Evolutionary conservation across 2,888 invertebrate species (phyloP), one percentile per base, ranked within the genome.

Genomic region (Hipparchia sbordonii): DNA sequence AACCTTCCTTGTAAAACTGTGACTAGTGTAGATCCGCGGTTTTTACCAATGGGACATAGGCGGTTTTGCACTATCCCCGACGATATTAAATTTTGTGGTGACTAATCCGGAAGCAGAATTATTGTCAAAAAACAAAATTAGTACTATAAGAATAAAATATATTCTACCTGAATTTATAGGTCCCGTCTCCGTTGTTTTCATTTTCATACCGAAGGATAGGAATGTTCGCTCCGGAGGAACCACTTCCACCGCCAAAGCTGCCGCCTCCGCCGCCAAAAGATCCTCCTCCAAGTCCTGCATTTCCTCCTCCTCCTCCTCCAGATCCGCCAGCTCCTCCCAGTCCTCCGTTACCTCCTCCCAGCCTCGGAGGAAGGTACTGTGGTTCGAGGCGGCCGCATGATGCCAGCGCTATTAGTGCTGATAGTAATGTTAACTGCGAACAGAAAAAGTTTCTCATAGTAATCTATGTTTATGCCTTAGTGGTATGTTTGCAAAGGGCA

Each of bases 101-200:
- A 3, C 46, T 59, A 2, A 12, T 54, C 54, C n/a, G 12, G 10
- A 12, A 23, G 23, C 23, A 1, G 0, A 23, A 23, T 23, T 23
- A 23, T 23, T 23, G 23, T 23, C 23, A 23, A 23, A 23, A 23
- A 23, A 23, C 23, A 23, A 23, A 23, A 23, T 23, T 23, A 23
- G 23, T 23, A 10, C 8, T 7, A 46, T 13, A 48, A 13, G 46
- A 3, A 46, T 8, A 8, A 13, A 46, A 7, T 8, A 48, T 65
- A 48, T 65, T 87, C 84, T 85, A 95, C 95, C 94, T 95, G 87
- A 95, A 96, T 76, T 91, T 94, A 82, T 96, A 96, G 78, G 90
- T 95, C 76, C 96, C 96, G 79, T 95, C 95, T 59, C 95, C 95
- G 80, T 95, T 95, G 87, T 96, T 96, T 72, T 93, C 94, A 78